Evolutionary conservation across 1,140 invertebrate genomes (phyloP), one percentile per base, ranked within the genome.

Genomic region (Brachystomella parvula): DNA sequence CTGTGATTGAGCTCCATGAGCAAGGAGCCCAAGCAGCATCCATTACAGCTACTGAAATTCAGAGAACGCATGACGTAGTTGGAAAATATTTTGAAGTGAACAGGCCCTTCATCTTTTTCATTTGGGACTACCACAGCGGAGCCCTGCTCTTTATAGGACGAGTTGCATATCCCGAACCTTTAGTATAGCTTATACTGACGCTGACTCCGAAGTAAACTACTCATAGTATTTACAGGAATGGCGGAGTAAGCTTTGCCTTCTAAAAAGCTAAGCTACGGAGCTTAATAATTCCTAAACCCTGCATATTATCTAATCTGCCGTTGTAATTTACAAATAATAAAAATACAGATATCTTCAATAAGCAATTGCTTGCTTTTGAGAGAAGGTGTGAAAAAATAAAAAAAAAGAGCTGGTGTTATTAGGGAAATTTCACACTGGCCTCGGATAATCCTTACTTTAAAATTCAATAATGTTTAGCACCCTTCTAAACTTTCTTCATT

Each of bases 21-120:
- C 71, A 71, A 28, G 76, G 75, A 26, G 71, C 73, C 0, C 68
- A 75, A 62, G 73, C 71, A 9, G 64, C 74, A 32, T 71, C 75
- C 1, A 72, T 73, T 0, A 74, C 75, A 17, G 69, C 73, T 1
- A 58, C 74, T 1, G 70, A 70, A 21, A 66, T 76, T 3, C 73
- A 77, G 59, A 24, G 58, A 24, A 60, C 3, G 3, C 58, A 60
- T 24, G 58, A 63, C 70, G 47, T 57, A 64, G 53, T 75, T 17
- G 76, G 76, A 56, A 75, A 76, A 60, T 77, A 75, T 63, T 78
- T 79, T 70, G 77, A 79, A 71, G 77, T 78, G 30, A 76, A 79
- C 66, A 77, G 78, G 59, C 77, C 78, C 1, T 79, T 79, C 64
- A 49, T 79, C n/a, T 78, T 79, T 68, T 75, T 79, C 63, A 75